phyloP scores from a whole-genome alignment of 2,797 vertebrate species.

The Phrynocephalus guinanensis region DNA sequence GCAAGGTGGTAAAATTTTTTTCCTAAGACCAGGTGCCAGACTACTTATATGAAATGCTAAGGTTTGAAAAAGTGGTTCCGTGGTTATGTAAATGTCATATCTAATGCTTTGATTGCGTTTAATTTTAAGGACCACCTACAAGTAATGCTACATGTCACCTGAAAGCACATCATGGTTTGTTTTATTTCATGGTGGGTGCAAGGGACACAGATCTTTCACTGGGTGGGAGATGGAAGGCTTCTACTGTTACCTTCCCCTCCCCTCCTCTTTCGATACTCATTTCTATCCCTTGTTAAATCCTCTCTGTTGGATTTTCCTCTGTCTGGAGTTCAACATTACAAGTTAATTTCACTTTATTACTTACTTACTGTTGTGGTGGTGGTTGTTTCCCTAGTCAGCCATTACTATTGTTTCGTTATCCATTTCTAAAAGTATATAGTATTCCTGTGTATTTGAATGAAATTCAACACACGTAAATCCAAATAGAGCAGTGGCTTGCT shows the following conservation, averaged over 20 bases:
- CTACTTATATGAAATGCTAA: conserved; percentile 6
- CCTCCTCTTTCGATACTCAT: neutral
- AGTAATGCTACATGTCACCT: conserved; percentile 8
- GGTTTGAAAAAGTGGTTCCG: neutral
- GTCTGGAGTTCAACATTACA: conserved; percentile 16
- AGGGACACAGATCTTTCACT: neutral
- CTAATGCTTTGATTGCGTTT: neutral
- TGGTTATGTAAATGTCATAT: neutral
- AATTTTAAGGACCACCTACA: neutral
- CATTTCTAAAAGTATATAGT: conserved; percentile 5
- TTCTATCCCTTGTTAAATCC: neutral
- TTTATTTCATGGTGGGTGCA: neutral
- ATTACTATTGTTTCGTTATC: neutral
- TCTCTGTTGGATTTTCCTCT: conserved; percentile 13
- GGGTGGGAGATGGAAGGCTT: neutral
- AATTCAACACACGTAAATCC: neutral
- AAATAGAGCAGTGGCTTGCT: neutral
- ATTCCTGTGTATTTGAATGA: neutral
- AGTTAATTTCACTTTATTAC: neutral
- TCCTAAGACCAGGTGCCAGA: neutral
- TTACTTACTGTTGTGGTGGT: neutral
- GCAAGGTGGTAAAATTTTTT: neutral
- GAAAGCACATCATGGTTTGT: neutral
- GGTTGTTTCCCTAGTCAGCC: neutral
- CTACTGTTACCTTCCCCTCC: neutral